Percentiles rank a stretch among this genome's conserved stretches.
These are phyloP conservation scores for Amazona ochrocephala DNA, from an alignment of 2,797 vertebrate genomes.

Conservation along the genomic window DNA sequence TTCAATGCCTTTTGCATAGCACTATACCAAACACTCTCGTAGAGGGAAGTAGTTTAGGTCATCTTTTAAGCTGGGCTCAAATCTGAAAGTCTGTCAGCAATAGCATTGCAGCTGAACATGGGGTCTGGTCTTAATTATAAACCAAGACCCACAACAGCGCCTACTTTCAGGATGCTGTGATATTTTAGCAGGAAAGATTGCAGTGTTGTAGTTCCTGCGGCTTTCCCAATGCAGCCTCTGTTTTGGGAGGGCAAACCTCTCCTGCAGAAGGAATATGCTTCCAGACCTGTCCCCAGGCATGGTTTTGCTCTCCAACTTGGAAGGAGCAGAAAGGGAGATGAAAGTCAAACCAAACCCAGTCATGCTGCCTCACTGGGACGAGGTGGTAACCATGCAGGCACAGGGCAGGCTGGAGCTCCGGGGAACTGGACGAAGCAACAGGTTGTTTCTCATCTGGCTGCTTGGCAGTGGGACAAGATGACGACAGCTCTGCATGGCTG, in stretches of 20 bases:
- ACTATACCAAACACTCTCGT: rapidly evolving
- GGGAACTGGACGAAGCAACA: background rate
- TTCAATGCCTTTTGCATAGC: background rate
- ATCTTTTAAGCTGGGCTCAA: background rate
- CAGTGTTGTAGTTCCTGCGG: background rate
- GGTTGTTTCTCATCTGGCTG: background rate
- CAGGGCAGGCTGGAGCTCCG: background rate
- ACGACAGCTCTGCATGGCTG: background rate
- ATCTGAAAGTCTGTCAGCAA: background rate
- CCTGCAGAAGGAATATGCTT: background rate
- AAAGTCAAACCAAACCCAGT: background rate
- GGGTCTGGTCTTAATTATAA: background rate
- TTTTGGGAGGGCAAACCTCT: background rate
- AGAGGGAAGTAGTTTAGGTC: background rate
- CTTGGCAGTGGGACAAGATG: background rate
- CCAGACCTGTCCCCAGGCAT: background rate
- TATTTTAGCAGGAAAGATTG: background rate
- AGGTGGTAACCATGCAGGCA: background rate
- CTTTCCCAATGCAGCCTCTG: background rate
- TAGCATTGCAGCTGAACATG: background rate
- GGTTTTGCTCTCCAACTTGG: background rate
- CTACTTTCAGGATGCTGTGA: background rate
- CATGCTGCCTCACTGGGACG: background rate
- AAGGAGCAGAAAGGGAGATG: background rate
- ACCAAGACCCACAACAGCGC: background rate